Evolutionary conservation across 2,797 vertebrate genomes (phyloP), one percentile per base, ranked within the genome.

Genomic region (Danio albolineatus): DNA sequence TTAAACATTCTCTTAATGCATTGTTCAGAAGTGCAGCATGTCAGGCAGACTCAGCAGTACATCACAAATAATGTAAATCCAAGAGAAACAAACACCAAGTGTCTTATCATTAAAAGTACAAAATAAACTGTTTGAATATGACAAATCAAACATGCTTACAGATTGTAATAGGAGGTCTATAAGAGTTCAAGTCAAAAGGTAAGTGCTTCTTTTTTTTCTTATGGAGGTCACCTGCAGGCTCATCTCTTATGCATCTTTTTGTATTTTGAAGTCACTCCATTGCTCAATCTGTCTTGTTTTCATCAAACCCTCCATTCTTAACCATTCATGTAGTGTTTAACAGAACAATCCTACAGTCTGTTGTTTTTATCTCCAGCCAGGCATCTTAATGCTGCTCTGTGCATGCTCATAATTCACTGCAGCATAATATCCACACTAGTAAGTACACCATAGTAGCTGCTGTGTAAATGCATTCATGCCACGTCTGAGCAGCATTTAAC

Each of bases 131-230:
- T 43, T 60, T 49, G 60, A 28, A 75, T 70, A 2, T 54, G 48
- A 44, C 49, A 38, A 56, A 66, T 76, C 0, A 17, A 54, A 28
- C 13, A 6, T 62, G 46, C 70, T 21, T 44, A 57, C 53, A 60
- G 9, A 7, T 36, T 21, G 49, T 19, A 83, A 64, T 28, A 28
- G 28, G 12, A 39, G 60, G 21, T 49, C 38, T 41, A 43, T 6
- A 44, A 66, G 79, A 71, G 44, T 84, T 90, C 75, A 88, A 86
- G 82, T 88, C 59, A 77, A 60, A 62, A 41, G 12, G 13, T 48
- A 67, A 77, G 28, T 54, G 53, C 21, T 67, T 57, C 28, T 28
- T 28, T 28, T 28, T 28, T 28, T 28, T 28, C 28, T 38, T 19
- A 44, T n/a, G 60, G 38, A 19, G 54, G 64, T 75, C 7, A 65